Evolutionary conservation across 2,113 vertebrate genomes (phyloP).

Genomic region (Ovis aries): DNA sequence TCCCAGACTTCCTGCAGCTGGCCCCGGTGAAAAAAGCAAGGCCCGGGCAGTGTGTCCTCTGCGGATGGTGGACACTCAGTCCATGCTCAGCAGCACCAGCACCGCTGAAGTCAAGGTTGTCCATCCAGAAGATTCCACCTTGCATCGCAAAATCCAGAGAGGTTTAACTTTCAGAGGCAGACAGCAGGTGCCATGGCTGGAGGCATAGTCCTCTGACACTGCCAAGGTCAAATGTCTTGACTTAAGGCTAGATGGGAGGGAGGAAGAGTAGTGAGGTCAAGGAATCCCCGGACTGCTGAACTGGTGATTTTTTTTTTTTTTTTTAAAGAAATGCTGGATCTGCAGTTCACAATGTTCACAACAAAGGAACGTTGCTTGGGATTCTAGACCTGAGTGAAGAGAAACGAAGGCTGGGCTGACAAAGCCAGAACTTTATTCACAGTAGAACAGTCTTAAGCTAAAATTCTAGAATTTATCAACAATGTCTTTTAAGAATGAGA

Average conservation of each 20-base stretch:
- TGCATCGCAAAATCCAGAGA: neutral
- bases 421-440: slow-evolving; percentile 53
- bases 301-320: neutral
- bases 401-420: neutral
- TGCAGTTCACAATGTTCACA: neutral
- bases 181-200: neutral
- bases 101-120: neutral
- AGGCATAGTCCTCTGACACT: neutral
- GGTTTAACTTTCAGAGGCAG: neutral
- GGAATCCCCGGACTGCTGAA: neutral
- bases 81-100: neutral
- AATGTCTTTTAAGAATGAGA: slow-evolving; percentile 56
- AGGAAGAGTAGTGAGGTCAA: neutral
- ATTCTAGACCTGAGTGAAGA: neutral
- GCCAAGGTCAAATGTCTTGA: neutral
- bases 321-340: neutral
- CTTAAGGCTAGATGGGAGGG: neutral
- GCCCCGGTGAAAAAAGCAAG: neutral
- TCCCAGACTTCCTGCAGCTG: neutral
- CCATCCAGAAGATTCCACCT: neutral
- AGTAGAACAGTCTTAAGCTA: slow-evolving; percentile 42
- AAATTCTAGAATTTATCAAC: neutral
- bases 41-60: neutral
- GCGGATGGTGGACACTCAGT: neutral
- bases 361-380: neutral